Base-by-base conservation (phyloP, 2,888 invertebrate species). In the Folsomia manolachei region DNA sequence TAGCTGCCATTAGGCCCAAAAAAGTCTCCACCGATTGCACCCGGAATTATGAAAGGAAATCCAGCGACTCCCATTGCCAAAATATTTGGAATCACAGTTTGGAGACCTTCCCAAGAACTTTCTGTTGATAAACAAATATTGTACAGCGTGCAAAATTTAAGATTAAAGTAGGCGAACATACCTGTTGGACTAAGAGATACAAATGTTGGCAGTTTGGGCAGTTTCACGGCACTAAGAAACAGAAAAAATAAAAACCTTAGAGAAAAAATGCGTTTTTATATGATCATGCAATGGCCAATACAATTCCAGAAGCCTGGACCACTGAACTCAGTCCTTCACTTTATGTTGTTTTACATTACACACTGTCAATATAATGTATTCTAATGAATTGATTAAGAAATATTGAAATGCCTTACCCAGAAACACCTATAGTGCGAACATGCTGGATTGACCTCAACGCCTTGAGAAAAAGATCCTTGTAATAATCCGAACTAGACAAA, bases 1-100 rank as follows among this genome's bases (percentile, higher is more conserved):
- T 14, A 9, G 14, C 7, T 14, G 39, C 14, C 14, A 39, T 4
- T 9, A 9, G 4, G 4, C 7, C 39, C 39, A 21, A 79, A 73
- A 53, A 71, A 83, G 69, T 95, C 94, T 0, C 95, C 97, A 0
- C 97, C 97, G 0, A 97, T 93, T 2, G 95, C 92, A 39, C 39
- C 96, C 0, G 96, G 94, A 86, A 97, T 90, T 61, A 96, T 88
- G 81, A 96, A 96, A 0, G 95, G 95, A 84, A 92, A 97, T 0
- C 97, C 97, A 66, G 94, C 89, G 24, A 96, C 88, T 0, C 96
- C 95, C 79, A 96, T 91, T 0, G 91, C 92, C 24, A 95, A 84
- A 71, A 94, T 90, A 7, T 94, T 92, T 0, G 96, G 94, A 80
- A 97, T 91, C 0, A 97, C 89, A 9, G 90, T 88, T 75, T 89